phyloP scores from a whole-genome alignment of 2,797 vertebrate species.

The Alauda arvensis region DNA sequence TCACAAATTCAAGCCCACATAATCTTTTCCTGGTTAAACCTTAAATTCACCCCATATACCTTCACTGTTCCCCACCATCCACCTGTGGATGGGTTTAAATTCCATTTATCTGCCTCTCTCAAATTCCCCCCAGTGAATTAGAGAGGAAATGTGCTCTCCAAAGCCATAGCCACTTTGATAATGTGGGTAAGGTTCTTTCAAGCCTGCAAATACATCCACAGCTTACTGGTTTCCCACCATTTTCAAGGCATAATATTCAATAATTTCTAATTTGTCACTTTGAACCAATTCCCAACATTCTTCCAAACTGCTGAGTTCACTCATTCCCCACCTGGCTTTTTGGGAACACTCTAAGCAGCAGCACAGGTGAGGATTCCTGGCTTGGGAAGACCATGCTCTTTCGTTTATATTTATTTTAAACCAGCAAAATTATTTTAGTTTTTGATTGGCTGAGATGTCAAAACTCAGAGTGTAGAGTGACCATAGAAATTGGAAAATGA shows the following conservation, averaged over 20 bases:
- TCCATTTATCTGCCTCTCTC: not conserved
- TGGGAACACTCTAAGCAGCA: not conserved
- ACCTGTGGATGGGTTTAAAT: not conserved
- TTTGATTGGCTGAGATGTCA: not conserved
- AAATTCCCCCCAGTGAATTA: not conserved
- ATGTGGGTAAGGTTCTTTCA: not conserved
- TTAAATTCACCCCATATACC: not conserved
- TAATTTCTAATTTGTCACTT: not conserved
- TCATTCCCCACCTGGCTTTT: not conserved
- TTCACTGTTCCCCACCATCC: not conserved
- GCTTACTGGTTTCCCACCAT: not conserved
- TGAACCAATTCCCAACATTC: not conserved
- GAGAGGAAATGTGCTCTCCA: not conserved
- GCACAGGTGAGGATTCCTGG: not conserved
- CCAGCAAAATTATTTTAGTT: not conserved
- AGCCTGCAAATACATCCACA: not conserved
- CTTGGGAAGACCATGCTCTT: not conserved
- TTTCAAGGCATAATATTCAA: not conserved
- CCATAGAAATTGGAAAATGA: rapidly evolving
- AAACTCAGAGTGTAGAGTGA: not conserved
- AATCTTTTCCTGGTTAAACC: not conserved
- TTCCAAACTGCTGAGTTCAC: not conserved
- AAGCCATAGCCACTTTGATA: not conserved
- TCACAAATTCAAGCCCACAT: not conserved
- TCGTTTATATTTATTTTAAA: not conserved